Percentiles rank a stretch among this genome's conserved stretches.
These are phyloP conservation scores for Sebastiscus tertius DNA, from an alignment of 2,797 vertebrate species.

Conservation along the genomic window DNA sequence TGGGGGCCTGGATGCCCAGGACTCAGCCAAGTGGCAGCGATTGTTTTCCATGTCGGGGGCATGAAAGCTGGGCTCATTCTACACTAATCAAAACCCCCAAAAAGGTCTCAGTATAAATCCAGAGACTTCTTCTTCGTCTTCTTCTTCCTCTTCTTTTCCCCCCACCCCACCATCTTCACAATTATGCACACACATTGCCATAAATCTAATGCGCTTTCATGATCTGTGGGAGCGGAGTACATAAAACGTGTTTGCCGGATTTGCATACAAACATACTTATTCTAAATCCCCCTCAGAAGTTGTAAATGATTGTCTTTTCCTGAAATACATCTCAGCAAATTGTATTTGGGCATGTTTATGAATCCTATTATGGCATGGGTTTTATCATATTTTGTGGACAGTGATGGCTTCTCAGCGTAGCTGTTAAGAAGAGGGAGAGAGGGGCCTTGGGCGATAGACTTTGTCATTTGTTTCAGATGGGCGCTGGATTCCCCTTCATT, in stretches of 20 bases:
- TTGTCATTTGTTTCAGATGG: slow-evolving; percentile 89
- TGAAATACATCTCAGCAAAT: slow-evolving; percentile 98
- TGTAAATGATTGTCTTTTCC: slow-evolving; percentile 97
- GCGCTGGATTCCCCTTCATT: slow-evolving; percentile 81
- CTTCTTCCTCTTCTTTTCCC: slow-evolving; percentile 25
- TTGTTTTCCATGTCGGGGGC: slow-evolving; percentile 86
- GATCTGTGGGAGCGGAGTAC: slow-evolving; percentile 94
- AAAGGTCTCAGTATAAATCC: slow-evolving; percentile 86
- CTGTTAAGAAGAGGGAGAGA: slow-evolving; percentile 83
- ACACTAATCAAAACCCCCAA: slow-evolving; percentile 85
- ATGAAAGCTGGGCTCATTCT: slow-evolving; percentile 86
- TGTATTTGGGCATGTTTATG: slow-evolving; percentile 96
- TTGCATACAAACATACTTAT: slow-evolving; percentile 93
- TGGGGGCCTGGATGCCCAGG: slow-evolving; percentile 81
- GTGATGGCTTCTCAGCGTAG: slow-evolving; percentile 89
- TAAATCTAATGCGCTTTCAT: slow-evolving; percentile 94
- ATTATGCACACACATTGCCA: slow-evolving; percentile 88
- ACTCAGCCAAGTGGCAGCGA: slow-evolving; percentile 85
- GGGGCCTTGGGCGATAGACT: slow-evolving; percentile 90
- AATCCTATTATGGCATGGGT: slow-evolving; percentile 97
- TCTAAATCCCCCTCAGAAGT: slow-evolving; percentile 93
- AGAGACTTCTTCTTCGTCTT: slow-evolving; percentile 72
- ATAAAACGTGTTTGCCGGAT: slow-evolving; percentile 90
- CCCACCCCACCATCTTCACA: slow-evolving; percentile 77
- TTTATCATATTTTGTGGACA: slow-evolving; percentile 93